Evolutionary conservation across 2,113 vertebrate species (phyloP).

Genomic region (Rana temporaria): DNA sequence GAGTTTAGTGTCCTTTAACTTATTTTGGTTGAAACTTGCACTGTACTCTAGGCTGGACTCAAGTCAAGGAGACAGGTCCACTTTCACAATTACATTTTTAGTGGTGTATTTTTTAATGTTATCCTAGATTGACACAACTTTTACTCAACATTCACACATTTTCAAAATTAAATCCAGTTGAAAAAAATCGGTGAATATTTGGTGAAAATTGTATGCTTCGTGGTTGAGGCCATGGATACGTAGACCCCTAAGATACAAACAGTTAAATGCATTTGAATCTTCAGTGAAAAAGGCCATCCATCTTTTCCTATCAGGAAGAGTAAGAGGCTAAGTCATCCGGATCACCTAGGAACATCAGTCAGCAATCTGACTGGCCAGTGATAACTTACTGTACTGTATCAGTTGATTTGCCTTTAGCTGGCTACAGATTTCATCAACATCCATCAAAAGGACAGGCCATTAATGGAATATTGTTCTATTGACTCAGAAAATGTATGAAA

Average conservation of each 20-base stretch:
- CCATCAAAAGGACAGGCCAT: conserved; percentile 39
- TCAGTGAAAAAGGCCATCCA: conserved; percentile 18
- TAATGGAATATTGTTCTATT: conserved; percentile 34
- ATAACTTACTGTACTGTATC: conserved; percentile 36
- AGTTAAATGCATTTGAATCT: conserved; percentile 21
- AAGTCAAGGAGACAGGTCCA: too few relatives aligned
- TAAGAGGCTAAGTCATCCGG: neutral
- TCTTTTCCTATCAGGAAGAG: neutral
- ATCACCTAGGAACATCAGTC: conserved; percentile 37
- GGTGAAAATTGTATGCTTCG: too few relatives aligned
- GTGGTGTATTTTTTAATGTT: too few relatives aligned
- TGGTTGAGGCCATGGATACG: too few relatives aligned
- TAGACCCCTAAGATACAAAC: neutral
- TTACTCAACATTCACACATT: too few relatives aligned
- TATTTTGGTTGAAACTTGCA: too few relatives aligned
- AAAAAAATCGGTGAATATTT: too few relatives aligned
- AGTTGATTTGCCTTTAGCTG: conserved; percentile 42
- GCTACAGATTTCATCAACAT: conserved; percentile 39
- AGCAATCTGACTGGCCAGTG: conserved; percentile 20
- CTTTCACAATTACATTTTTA: too few relatives aligned
- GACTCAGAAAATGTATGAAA: conserved; percentile 19
- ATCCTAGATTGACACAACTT: too few relatives aligned
- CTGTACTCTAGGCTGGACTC: too few relatives aligned
- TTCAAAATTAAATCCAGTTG: too few relatives aligned
- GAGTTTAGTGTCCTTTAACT: too few relatives aligned